Conservation (phyloP, 2,888 invertebrate species). For the Sarcophaga variegata region DNA sequence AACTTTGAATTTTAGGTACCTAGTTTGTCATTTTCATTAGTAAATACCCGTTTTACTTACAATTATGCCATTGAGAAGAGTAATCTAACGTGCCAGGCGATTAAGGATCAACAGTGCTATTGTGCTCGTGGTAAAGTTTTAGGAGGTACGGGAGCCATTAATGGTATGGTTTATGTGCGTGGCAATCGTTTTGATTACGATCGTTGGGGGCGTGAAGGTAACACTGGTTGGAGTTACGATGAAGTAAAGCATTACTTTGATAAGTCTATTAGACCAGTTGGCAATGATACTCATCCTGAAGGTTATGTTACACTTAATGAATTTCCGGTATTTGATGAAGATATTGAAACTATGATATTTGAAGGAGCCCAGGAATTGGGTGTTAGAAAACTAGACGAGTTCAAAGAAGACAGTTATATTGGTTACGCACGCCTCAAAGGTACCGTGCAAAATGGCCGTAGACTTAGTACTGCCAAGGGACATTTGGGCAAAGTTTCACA, state of each 20-base stretch:
- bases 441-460: conserved; percentile 84
- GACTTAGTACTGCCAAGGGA: conserved; percentile 89
- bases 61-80: conserved; percentile 76
- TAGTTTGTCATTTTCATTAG: conserved; percentile 71
- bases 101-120: conserved; percentile 78
- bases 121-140: conserved; percentile 85
- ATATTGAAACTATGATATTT: conserved; percentile 77
- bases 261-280: conserved; percentile 84
- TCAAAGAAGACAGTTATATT: conserved; percentile 81
- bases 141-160: conserved; percentile 86
- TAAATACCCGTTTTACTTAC: conserved; percentile 75
- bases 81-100: conserved; percentile 72
- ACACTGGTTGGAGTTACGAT: conserved; percentile 87
- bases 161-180: conserved; percentile 86
- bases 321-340: conserved; percentile 74
- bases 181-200: conserved; percentile 87
- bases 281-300: conserved; percentile 72
- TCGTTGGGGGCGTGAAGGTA: conserved; percentile 85
- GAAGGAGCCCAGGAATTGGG: conserved; percentile 83
- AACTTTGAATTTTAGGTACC: conserved; percentile 72
- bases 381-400: conserved; percentile 76
- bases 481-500: conserved; percentile 84
- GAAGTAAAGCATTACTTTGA: conserved; percentile 90
- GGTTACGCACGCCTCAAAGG: conserved; percentile 83
- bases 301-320: conserved; percentile 82